Base-by-base conservation (phyloP, 2,797 vertebrate species). In the Parotocinclus haroldoi region DNA sequence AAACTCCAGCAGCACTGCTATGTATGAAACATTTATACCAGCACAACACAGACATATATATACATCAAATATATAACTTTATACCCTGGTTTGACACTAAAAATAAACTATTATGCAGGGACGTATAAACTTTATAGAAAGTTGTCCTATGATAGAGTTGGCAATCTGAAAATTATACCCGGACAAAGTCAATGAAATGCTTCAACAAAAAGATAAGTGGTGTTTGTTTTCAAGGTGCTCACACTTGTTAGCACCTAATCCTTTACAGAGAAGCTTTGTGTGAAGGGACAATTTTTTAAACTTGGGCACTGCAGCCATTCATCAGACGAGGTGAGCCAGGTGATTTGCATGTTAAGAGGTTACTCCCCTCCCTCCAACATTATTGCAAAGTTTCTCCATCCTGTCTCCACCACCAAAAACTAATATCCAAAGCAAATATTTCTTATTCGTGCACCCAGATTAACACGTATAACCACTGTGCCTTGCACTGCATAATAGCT, bases 391-490 rank as follows among this genome's bases (percentile, higher is more conserved):
- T 87, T 87, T 82, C 79, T 68, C 59, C 71, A 69, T 84, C 79
- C 81, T 75, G 63, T 79, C 79, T 72, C 63, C 37, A 81, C 82
- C 79, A 74, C 80, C 75, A 58, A 80, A 82, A 84, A 78, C 82
- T 85, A 89, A 90, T 87, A 89, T 86, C 79, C 80, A 89, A 84
- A 86, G 83, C 85, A 88, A 89, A 88, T 87, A 86, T 87, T 82
- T 75, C 77, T 78, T 76, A 80, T 82, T 86, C 81, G 82, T 71
- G 75, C 78, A 78, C 78, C 78, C 80, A 79, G 82, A 89, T 89
- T 91, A 89, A 79, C 89, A 87, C 89, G 89, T 90, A 85, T 84
- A 89, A 87, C 83, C 0, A 13, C 76, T 81, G 81, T 64, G 37
- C 81, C 6, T 50, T 80, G 83, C 82, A 79, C 76, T 78, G 89